phyloP scores from a whole-genome alignment of 1,140 invertebrate genomes.

The Cepaea nemoralis region DNA sequence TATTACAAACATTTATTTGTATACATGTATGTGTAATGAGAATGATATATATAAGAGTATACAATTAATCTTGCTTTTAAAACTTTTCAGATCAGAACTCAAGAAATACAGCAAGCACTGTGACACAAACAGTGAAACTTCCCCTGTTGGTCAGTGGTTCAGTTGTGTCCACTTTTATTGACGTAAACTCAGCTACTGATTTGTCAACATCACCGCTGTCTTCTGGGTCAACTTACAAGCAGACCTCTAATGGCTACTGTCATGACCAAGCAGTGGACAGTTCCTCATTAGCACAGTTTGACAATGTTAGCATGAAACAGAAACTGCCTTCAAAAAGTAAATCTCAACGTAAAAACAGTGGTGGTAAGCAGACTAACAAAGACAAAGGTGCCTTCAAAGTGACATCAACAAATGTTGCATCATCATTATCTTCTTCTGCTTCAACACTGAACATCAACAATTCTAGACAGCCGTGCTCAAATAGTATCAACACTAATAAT shows the following conservation, averaged over 20 bases:
- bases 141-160: neutral
- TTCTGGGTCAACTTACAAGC: neutral
- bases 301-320: constrained; percentile 16
- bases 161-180: neutral
- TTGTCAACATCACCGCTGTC: neutral
- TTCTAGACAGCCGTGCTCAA: neutral
- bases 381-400: constrained; percentile 16
- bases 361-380: constrained; percentile 4
- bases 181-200: neutral
- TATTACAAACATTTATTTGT: too few species aligned
- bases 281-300: neutral
- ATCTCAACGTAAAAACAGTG: neutral
- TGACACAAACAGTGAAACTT: neutral
- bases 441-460: neutral
- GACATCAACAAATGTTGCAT: neutral
- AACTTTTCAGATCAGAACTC: neutral
- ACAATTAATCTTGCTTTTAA: too few species aligned
- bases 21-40: too few species aligned
- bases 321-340: constrained; percentile 3
- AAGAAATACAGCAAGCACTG: neutral
- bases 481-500: constrained; percentile 25
- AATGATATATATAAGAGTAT: too few species aligned
- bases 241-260: neutral
- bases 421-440: neutral
- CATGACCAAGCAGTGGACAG: neutral